Evolutionary conservation across 2,797 vertebrate species (phyloP), one percentile per base, ranked within the genome.

Genomic region (Eulemur coronatus): DNA sequence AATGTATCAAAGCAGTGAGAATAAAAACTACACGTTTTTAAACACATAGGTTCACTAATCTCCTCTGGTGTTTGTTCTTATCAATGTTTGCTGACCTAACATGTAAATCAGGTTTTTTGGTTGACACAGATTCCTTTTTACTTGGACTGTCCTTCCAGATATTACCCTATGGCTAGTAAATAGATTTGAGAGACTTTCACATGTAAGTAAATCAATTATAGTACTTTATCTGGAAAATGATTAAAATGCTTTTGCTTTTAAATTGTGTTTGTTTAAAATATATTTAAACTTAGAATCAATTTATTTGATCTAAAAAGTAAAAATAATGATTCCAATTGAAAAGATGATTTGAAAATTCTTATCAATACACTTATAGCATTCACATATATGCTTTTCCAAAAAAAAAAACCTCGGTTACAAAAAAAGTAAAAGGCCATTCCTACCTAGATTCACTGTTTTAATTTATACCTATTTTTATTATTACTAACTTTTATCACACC

Each of bases 101-200:
- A 96, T 97, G 96, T 96, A 97, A 98, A 98, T 97, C 95, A 95
- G 84, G 15, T 95, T 96, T 94, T 4, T 96, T 97, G 90, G 13
- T 94, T 97, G 96, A 86, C 65, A 84, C 8, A 97, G 88, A 97
- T 98, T 98, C 95, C 82, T 98, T 98, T 97, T 91, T 97, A 97
- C 41, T 67, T 57, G 57, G 33, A 13, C 65, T 98, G 94, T 94
- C 65, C 86, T 98, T 97, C 67, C 67, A 0, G 80, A 89, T 96
- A 52, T 59, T 95, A 93, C 73, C 17, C 70, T 96, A 15, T 97
- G 84, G 95, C 79, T 97, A 96, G 96, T 97, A 97, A 97, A 94
- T 38, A 97, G 78, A 85, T 94, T 97, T 89, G 81, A 65, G 24
- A 38, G 15, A 28, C 11, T 96, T 98, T 97, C 90, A 18, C 78